Evolutionary conservation across 2,797 vertebrate genomes (phyloP), one percentile per base, ranked within the genome.

Genomic region (Naso thynnoides): DNA sequence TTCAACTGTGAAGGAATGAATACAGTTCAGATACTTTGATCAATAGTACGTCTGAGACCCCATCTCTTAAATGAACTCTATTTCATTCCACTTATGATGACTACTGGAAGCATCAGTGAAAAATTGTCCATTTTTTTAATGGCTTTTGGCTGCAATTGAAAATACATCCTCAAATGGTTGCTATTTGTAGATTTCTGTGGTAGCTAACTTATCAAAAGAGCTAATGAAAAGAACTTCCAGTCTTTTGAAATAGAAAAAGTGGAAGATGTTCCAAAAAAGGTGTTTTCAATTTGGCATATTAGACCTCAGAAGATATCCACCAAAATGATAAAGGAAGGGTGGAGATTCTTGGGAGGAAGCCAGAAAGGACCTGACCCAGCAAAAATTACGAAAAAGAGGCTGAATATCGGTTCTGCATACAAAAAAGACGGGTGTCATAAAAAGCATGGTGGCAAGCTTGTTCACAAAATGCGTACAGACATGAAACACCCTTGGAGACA

Each of bases 1-100:
- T 52, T 81, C 18, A 65, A 55, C 60, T 59, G 45, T 64, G 55
- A 61, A 57, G 54, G 73, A 71, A 86, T 72, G 49, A 75, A 59
- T 33, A n/a, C 64, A 70, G 23, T 61, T 44, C 15, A 19, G 47
- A 67, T 78, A 56, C 53, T 80, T 44, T 65, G 55, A 89, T 88
- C 81, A 79, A 85, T 89, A 81, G 8, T 15, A 36, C 2, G 19
- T 56, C 45, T 14, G 7, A 70, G 56, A 63, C 24, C 39, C 11
- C 19, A 50, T 81, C 33, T 64, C 31, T 55, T 59, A 65, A 81
- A 76, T 76, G 3, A 70, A 84, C 23, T 80, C 39, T 63, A 31
- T 65, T 76, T 66, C 18, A 78, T 44, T 75, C 24, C 18, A 11
- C 26, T 72, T 72, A 71, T 56, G 21, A 65, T 23, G 44, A 73